Base-by-base conservation (phyloP, 2,113 vertebrate species). In the Oenanthe oenanthe region DNA sequence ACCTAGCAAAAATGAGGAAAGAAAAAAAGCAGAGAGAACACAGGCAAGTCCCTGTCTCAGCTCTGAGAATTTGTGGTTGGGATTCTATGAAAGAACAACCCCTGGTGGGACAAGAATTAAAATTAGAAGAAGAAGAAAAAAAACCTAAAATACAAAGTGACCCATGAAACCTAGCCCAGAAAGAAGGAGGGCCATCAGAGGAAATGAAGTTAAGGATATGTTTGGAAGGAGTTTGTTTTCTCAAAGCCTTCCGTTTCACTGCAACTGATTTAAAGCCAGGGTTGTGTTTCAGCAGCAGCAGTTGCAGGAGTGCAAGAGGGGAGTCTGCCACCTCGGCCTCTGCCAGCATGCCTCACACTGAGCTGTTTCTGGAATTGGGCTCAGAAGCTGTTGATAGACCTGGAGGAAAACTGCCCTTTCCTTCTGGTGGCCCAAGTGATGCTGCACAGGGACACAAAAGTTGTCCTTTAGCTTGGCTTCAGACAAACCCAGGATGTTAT, bases 101-200 rank as follows among this genome's bases (percentile, higher is more conserved):
- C 93, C 94, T 94, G 88, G 74, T 97, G 95, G 72, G 84, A 84
- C 42, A 88, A 83, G 92, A 93, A 96, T 97, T 97, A 96, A 95
- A 87, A 89, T 93, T 83, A 96, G 74, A 92, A 85, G 76, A 65
- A 60, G n/a, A 65, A 71, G 6, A 29, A 77, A 50, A 70, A 2
- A 22, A 2, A 12, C 4, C 1, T 57, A 40, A 88, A 88, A 74
- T 10, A 50, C 38, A 71, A 91, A 93, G 72, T 94, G 95, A 94
- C 73, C 85, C 92, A 70, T 88, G 94, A 96, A 96, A 93, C 53
- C 45, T 79, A 85, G 61, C 50, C 54, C 57, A 88, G 87, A 96
- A 87, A 79, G 58, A 89, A 87, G 60, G 75, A 85, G 78, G 47
- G 68, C 71, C 85, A 94, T 61, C 45, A 79, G 85, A 93, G 94